Percentiles rank a stretch among this genome's conserved stretches.
Conservation (phyloP, 2,888 invertebrate species). For the Cephus runcator region DNA sequence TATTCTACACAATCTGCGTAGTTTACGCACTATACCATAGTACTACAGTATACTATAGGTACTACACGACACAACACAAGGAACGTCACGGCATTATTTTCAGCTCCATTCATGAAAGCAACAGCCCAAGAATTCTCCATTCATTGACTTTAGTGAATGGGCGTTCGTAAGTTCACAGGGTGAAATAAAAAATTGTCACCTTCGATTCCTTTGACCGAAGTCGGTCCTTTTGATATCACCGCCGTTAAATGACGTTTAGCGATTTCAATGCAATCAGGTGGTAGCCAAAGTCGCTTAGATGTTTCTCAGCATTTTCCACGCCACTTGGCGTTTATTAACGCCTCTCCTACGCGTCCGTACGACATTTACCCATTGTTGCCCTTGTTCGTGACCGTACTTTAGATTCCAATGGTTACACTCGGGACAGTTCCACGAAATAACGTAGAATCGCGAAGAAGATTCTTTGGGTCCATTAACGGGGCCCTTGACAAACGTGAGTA, state of each 20-base stretch:
- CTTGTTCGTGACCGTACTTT: not conserved
- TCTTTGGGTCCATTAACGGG: not conserved
- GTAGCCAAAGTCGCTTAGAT: not conserved
- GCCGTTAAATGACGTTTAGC: constrained; percentile 47
- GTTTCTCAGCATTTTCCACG: not conserved
- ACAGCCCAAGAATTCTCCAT: constrained; percentile 20
- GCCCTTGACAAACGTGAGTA: not conserved
- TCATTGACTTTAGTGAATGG: constrained; percentile 35
- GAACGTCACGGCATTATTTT: constrained; percentile 7
- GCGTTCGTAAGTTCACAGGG: constrained; percentile 22
- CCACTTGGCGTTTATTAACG: not conserved
- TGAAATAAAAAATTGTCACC: constrained; percentile 28
- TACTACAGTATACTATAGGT: not conserved
- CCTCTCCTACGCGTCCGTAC: not conserved
- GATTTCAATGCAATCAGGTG: constrained; percentile 17
- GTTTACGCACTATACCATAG: not conserved
- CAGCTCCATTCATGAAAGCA: constrained; percentile 12
- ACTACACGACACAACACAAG: not conserved
- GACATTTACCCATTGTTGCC: not conserved
- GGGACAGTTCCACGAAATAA: not conserved
- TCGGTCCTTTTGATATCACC: constrained; percentile 47
- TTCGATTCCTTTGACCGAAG: constrained; percentile 13
- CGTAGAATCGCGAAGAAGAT: not conserved
- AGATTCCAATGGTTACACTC: not conserved
- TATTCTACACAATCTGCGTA: not conserved